These are phyloP conservation scores for Harpagoxenus sublaevis DNA, from an alignment of 2,888 invertebrate species.

Conservation along the genomic window DNA sequence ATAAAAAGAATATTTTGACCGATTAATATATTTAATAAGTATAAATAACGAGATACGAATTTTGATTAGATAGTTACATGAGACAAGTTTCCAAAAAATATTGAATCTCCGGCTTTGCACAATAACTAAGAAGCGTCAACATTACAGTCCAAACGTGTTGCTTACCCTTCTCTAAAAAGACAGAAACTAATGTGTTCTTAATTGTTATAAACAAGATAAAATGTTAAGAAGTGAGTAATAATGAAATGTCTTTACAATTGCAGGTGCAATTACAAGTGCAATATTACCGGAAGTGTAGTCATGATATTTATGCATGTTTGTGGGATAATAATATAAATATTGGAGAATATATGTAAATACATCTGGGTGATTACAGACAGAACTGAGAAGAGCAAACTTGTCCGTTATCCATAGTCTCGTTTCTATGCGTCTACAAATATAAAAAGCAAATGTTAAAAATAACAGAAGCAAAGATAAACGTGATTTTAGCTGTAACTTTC, in stretches of 20 bases:
- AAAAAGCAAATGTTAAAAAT: not conserved
- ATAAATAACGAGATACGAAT: not conserved
- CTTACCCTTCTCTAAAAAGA: not conserved
- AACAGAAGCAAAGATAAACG: not conserved
- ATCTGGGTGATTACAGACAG: not conserved
- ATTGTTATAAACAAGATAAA: not conserved
- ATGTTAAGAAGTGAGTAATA: not conserved
- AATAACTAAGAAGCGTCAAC: not conserved
- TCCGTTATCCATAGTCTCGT: not conserved
- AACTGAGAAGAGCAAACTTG: not conserved
- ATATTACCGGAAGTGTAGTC: not conserved
- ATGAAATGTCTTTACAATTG: not conserved
- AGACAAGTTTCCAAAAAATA: not conserved
- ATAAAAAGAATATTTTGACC: not conserved
- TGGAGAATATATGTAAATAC: not conserved
- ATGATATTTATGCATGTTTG: not conserved
- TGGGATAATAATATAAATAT: not conserved
- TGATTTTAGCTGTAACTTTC: not conserved
- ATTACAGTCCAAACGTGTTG: not conserved
- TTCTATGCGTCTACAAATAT: not conserved
- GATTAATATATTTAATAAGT: not conserved
- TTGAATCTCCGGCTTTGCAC: not conserved
- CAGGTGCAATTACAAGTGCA: not conserved
- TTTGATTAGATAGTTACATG: constrained; percentile 10
- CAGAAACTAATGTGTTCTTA: not conserved